phyloP scores from a whole-genome alignment of 2,888 invertebrate species.

The Rutpela maculata region DNA sequence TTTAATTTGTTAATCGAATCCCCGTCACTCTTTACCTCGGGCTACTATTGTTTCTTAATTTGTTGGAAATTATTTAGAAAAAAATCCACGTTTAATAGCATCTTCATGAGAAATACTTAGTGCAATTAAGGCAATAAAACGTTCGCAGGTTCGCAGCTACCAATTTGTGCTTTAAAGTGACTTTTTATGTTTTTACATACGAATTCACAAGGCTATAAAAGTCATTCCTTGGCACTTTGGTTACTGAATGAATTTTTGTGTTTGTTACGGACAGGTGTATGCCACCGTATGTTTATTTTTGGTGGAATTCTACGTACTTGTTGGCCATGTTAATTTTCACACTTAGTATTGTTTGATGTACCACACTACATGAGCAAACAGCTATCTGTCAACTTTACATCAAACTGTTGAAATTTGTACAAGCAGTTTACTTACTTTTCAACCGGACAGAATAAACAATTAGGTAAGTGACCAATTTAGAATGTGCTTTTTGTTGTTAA shows the following conservation, averaged over 20 bases:
- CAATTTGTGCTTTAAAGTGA: constrained; percentile 44
- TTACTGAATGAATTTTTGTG: constrained; percentile 39
- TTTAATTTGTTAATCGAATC: too few relatives aligned
- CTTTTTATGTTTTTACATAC: constrained; percentile 44
- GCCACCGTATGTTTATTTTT: constrained; percentile 63
- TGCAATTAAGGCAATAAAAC: constrained; percentile 44
- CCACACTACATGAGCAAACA: constrained; percentile 62
- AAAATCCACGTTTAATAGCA: constrained; percentile 33
- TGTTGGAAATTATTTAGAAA: constrained; percentile 14
- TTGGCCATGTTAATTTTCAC: constrained; percentile 68
- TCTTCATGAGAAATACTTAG: constrained; percentile 33
- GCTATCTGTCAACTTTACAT: constrained; percentile 60
- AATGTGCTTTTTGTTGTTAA: constrained; percentile 15
- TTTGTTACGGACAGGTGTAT: constrained; percentile 58
- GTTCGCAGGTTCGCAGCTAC: constrained; percentile 40
- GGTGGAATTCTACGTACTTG: constrained; percentile 63
- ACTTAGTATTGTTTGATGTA: constrained; percentile 66
- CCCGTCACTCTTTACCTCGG: background rate
- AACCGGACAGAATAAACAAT: constrained; percentile 55
- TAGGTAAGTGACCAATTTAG: constrained; percentile 55
- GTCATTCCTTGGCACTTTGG: constrained; percentile 29
- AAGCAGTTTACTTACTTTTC: constrained; percentile 56
- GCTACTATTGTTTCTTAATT: constrained; percentile 1
- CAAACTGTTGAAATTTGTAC: constrained; percentile 61
- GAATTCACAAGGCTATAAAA: constrained; percentile 44